These are phyloP conservation scores for Tyrannus savana DNA, from an alignment of 2,113 vertebrate genomes.

Conservation along the genomic window DNA sequence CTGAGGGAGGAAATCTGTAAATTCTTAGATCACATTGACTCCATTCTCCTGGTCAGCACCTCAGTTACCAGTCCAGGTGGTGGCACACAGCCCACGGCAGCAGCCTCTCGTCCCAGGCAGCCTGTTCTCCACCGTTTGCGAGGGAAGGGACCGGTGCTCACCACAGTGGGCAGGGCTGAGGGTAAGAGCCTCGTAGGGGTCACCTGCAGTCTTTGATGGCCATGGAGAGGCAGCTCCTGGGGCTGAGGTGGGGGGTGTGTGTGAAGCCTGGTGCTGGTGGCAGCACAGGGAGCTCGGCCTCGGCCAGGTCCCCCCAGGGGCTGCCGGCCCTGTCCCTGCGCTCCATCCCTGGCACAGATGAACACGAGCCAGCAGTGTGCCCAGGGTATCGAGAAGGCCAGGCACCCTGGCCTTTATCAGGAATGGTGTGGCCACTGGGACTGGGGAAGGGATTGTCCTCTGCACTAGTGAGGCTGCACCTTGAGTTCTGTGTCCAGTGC, in stretches of 20 bases:
- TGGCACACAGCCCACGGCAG: neutral
- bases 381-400: neutral
- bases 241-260: fast-evolving
- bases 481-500: neutral
- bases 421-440: neutral
- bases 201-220: neutral
- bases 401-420: neutral
- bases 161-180: fast-evolving
- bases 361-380: neutral
- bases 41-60: neutral
- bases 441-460: no score
- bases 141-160: fast-evolving
- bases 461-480: neutral
- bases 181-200: neutral
- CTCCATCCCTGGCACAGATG: neutral
- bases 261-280: neutral
- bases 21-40: neutral
- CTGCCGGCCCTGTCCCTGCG: neutral
- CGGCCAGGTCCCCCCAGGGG: neutral
- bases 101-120: fast-evolving
- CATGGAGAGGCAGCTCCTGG: fast-evolving
- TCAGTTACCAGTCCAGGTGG: neutral
- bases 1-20: fast-evolving
- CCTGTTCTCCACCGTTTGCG: neutral
- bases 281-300: neutral